Evolutionary conservation across 2,797 vertebrate species (phyloP), one percentile per base, ranked within the genome.

Genomic region (Onychomys torridus): DNA sequence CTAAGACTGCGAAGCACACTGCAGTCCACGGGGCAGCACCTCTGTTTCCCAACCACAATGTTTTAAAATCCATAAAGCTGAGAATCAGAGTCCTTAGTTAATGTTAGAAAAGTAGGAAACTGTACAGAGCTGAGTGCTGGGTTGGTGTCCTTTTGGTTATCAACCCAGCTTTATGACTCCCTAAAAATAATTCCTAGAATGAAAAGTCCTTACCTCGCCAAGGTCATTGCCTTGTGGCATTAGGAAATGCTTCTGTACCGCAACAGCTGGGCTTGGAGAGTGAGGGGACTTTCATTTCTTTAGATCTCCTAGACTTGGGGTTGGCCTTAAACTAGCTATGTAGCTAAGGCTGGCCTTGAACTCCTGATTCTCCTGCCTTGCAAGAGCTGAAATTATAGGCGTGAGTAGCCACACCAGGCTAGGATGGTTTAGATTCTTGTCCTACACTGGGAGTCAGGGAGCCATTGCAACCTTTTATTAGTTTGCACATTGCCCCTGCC

Each of bases 1-100:
- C 27, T 65, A 11, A 75, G 23, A 25, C 37, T 27, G 23, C 34
- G 46, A 76, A 67, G 19, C 32, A 43, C 63, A 34, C 43, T 87
- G n/a, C 37, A 67, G 37, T 89, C 71, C 23, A 8, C 7, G 21
- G 23, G 57, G 65, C 37, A 78, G 11, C n/a, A 25, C 16, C 9
- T 97, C 67, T 91, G 79, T 81, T 94, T 89, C 92, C n/a, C 37
- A 67, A 40, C 71, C 13, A 19, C 49, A 61, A 40, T 52, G n/a
- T 82, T 59, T 59, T 43, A 57, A 93, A 79, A 21, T 37, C 77
- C 52, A 37, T 92, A 85, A 95, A 75, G 57, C 55, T 77, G 78
- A 93, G 65, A 61, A 29, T 96, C 83, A 23, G 40, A 94, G 19
- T 91, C 93, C 61, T 40, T 52, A 67, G 69, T 91, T 78, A 52